Conservation (phyloP, 2,113 vertebrate genomes). For the Neogale vison region DNA sequence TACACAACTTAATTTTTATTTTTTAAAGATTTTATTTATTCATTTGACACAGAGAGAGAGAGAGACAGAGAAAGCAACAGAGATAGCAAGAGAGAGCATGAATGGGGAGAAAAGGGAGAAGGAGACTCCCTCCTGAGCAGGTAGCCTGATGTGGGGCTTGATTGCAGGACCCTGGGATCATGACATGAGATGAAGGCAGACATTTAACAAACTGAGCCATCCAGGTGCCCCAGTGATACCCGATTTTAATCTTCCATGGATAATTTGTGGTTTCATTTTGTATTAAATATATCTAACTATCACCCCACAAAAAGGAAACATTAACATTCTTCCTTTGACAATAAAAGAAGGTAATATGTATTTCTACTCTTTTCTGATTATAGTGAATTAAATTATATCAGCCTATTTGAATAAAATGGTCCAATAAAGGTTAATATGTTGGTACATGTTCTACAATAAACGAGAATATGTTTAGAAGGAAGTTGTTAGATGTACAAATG, state of each 20-base stretch:
- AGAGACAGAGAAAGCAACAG: no score
- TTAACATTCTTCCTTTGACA: background rate
- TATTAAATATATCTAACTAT: background rate
- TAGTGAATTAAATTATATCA: background rate
- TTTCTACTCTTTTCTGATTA: constrained; percentile 32
- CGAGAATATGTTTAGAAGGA: constrained; percentile 12
- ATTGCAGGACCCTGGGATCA: no score
- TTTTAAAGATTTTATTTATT: no score
- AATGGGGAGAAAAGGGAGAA: no score
- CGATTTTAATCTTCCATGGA: background rate
- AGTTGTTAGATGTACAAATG: constrained; percentile 13
- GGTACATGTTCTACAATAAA: background rate
- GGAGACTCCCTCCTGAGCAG: no score
- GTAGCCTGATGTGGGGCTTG: no score
- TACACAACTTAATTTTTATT: background rate
- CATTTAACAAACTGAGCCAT: background rate
- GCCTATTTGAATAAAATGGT: background rate
- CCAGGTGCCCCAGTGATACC: background rate
- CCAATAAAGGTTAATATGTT: background rate
- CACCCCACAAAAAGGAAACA: background rate
- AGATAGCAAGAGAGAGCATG: no score
- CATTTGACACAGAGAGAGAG: no score
- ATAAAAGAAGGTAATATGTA: background rate
- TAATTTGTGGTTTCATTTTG: background rate
- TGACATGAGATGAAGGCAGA: background rate